These are phyloP conservation scores for Suricata suricatta DNA, from an alignment of 2,113 vertebrate genomes.

Conservation along the genomic window DNA sequence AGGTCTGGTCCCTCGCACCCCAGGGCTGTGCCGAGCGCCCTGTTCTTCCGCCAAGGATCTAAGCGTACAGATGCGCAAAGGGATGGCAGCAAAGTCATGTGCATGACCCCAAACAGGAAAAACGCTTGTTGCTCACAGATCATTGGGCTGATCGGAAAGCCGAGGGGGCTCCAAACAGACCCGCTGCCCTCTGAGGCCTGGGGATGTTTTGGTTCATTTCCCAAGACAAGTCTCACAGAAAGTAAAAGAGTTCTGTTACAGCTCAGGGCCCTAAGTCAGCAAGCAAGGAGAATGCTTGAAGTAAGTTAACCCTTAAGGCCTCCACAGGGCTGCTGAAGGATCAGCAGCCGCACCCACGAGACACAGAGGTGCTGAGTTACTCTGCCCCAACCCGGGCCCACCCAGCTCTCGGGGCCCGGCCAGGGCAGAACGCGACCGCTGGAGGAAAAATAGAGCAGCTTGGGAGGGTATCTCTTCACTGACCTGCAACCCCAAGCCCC, in stretches of 20 bases:
- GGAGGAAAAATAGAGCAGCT: rapidly evolving
- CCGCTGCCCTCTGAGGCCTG: background rate
- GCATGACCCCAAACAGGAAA: background rate
- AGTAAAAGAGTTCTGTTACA: background rate
- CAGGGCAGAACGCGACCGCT: rapidly evolving
- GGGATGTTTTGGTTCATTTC: background rate
- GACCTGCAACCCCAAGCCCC: background rate
- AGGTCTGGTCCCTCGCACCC: no score
- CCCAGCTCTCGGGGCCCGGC: rapidly evolving
- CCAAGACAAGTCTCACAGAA: background rate
- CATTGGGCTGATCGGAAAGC: background rate
- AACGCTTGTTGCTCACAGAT: background rate
- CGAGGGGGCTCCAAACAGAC: background rate
- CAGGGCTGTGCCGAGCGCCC: no score
- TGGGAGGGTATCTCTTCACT: background rate
- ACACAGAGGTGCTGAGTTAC: rapidly evolving
- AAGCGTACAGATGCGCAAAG: background rate
- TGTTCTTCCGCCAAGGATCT: background rate
- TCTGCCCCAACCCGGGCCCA: rapidly evolving
- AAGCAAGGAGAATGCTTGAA: background rate
- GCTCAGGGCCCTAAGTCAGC: background rate
- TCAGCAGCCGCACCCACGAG: rapidly evolving
- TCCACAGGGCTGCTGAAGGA: rapidly evolving
- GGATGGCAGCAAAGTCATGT: background rate
- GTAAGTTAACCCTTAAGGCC: background rate